Evolutionary conservation across 2,797 vertebrate species (phyloP), one percentile per base, ranked within the genome.

Genomic region (Eulemur albifrons): DNA sequence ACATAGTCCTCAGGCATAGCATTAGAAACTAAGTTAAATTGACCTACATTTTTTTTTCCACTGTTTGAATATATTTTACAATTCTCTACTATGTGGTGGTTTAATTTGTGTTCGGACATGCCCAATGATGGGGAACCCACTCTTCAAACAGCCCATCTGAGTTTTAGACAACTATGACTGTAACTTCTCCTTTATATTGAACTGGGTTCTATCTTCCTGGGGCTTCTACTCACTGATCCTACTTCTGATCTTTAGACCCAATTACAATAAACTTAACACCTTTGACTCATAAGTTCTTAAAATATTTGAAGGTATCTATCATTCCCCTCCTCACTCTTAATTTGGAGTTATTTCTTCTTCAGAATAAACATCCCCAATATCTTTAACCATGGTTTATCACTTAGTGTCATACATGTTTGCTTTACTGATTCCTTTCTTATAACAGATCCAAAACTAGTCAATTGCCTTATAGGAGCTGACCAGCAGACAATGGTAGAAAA

Each of bases 301-400:
- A 90, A 54, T 84, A 84, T 70, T 85, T 89, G 38, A 86, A 63
- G 30, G 81, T 5, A 63, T 63, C 5, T 77, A 30, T 90, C 73
- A 52, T 43, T 81, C 18, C 7, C 10, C 30, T 94, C 32, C 2
- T 86, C 40, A 72, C 3, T 10, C 54, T 87, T 88, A 93, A 89
- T 84, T 91, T 93, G 40, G 17, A 89, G 43, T 84, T 91, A 38
- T 67, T 32, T 89, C 70, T 91, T 95, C 75, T 92, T 80, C 85
- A 89, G 57, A 82, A 5, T 52, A 87, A 88, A 54, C 45, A 87
- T 3, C 17, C 3, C 1, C 14, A 65, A 6, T 50, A 27, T 82
- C 84, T 88, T 96, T 45, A 70, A 70, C 30, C 92, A 30, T 69
- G 25, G 38, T 70, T 93, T 76, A 93, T 86, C 88, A 86, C 38